Evolutionary conservation across 2,797 vertebrate species (phyloP), one percentile per base, ranked within the genome.

Genomic region (Xenopus petersii): DNA sequence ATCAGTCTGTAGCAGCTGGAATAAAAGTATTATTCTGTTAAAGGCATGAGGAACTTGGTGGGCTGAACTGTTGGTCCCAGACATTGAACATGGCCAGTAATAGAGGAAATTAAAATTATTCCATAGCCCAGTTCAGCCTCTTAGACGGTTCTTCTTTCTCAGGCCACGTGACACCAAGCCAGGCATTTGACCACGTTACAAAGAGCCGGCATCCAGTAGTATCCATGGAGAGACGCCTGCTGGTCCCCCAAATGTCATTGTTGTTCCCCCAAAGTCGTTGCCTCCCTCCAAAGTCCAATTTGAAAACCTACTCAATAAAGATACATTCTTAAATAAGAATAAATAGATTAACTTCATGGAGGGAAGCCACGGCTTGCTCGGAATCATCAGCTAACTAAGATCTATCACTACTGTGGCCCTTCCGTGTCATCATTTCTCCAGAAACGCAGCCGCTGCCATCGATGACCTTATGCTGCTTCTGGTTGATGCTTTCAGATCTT

Each of bases 401-500:
- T 15, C 64, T 65, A 65, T 16, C 13, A 48, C 10, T 67, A 51
- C 9, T 33, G 9, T 7, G 70, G n/a, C 70, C 30, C 13, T 75
- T 3, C 11, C 5, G 17, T 65, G 36, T 8, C 10, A 79, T 95
- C 88, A 98, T 90, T 99, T 93, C 84, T 97, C 95, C 15, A 90
- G 87, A 78, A 94, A 93, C 0, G 89, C 89, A 0, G 96, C 96
- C 0, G 97, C 97, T 0, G 95, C 98, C 93, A 99, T 95, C 0
- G 96, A 93, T 0, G 91, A 90, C 78, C 94, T 89, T n/a, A 98
- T 92, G 73, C 92, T 94, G 81, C 93, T 94, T 75, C 96, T 88
- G 0, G 98, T 97, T 12, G 95, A 95, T 33, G 95, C 94, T 8
- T 96, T 81, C 15, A 99, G 81, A 78, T 98, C 97, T 78, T 97